Evolutionary conservation across 2,113 vertebrate species (phyloP).

Genomic region (Philantomba maxwellii): DNA sequence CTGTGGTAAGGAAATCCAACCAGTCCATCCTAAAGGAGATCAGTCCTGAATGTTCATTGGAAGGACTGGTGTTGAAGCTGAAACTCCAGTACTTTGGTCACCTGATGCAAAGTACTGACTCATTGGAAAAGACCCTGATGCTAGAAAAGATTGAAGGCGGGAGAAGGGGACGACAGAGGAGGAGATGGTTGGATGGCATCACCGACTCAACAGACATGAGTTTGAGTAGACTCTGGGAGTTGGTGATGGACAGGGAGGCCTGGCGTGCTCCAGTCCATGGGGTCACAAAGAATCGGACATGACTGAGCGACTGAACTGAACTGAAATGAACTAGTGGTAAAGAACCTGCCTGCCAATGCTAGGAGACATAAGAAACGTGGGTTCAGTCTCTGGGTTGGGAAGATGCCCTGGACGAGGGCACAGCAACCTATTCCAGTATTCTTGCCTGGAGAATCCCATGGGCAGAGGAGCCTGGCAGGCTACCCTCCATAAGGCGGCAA

Average conservation of each 20-base stretch:
- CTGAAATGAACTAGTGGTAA: not conserved
- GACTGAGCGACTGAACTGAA: not conserved
- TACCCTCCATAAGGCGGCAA: not conserved
- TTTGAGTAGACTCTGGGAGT: not conserved
- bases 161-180: not conserved
- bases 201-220: not conserved
- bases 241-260: not conserved
- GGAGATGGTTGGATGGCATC: not conserved
- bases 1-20: not conserved
- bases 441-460: not conserved
- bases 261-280: not conserved
- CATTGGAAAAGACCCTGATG: not conserved
- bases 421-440: not conserved
- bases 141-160: not conserved
- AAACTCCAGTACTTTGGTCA: not conserved
- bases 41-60: not conserved
- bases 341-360: not conserved
- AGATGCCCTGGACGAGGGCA: not conserved
- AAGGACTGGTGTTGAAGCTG: not conserved
- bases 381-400: not conserved
- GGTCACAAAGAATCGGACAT: not conserved
- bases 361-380: not conserved
- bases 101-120: not conserved
- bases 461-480: not conserved
- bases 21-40: not conserved